Evolutionary conservation across 2,888 invertebrate genomes (phyloP).

Genomic region (Graphium colonna): DNA sequence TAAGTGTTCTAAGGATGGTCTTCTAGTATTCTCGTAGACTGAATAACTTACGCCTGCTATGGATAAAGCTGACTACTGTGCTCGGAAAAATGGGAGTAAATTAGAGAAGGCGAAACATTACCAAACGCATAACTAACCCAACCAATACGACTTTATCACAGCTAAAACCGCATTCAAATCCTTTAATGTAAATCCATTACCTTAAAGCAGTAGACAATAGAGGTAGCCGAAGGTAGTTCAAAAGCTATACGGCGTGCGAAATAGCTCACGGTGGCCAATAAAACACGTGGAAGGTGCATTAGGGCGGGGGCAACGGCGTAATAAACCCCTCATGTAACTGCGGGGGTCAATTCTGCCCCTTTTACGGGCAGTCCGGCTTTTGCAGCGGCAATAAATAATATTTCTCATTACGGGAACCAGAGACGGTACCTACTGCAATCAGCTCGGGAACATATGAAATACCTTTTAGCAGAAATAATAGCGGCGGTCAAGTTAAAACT

Average conservation of each 20-base stretch:
- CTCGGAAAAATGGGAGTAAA: too few species aligned
- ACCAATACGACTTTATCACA: too few species aligned
- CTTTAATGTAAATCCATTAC: background rate
- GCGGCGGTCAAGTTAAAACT: too few species aligned
- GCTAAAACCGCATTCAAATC: too few species aligned
- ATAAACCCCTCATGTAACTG: conserved; percentile 22
- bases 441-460: too few species aligned
- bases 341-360: conserved; percentile 21
- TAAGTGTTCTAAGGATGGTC: too few species aligned
- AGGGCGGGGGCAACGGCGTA: conserved; percentile 20
- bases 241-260: conserved; percentile 11
- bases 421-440: too few species aligned
- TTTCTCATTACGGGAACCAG: conserved; percentile 54
- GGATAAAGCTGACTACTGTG: too few species aligned
- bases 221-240: background rate
- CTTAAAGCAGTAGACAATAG: background rate
- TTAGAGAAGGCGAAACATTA: too few species aligned
- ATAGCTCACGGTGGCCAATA: conserved; percentile 22
- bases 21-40: too few species aligned
- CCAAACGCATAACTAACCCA: too few species aligned
- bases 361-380: conserved; percentile 32
- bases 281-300: conserved; percentile 19
- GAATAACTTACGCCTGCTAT: too few species aligned
- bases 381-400: conserved; percentile 62
- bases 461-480: background rate